These are phyloP conservation scores for Buphagus erythrorhynchus DNA, from an alignment of 2,797 vertebrate species.

Conservation along the genomic window DNA sequence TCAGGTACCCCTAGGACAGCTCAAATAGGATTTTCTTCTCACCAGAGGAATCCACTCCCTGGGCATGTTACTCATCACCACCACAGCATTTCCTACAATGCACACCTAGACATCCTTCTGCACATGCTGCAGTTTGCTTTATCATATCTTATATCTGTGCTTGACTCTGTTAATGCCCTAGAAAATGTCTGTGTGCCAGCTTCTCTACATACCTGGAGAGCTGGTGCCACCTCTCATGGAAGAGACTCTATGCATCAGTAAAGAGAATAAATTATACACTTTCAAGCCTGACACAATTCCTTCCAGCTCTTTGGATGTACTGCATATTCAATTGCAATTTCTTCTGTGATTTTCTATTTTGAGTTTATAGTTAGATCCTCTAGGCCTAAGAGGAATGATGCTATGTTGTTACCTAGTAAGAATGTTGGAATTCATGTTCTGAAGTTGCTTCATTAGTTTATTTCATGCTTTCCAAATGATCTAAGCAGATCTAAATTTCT, in stretches of 20 bases:
- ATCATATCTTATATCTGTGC: background rate
- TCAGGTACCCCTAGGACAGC: background rate
- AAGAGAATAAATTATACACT: conserved; percentile 47
- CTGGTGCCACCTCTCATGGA: background rate
- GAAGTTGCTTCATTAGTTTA: conserved; percentile 39
- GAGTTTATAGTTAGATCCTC: conserved; percentile 19
- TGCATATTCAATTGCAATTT: conserved; percentile 66
- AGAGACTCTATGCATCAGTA: background rate
- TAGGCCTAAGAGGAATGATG: background rate
- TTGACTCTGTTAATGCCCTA: background rate
- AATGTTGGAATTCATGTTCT: background rate
- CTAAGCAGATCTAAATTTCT: conserved; percentile 72
- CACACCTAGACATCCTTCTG: background rate
- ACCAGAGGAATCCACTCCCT: background rate
- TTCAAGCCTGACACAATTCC: background rate
- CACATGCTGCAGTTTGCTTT: background rate
- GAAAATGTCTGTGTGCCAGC: background rate
- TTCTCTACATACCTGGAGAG: background rate
- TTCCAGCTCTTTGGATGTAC: conserved; percentile 4
- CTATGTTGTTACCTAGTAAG: background rate
- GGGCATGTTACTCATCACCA: background rate
- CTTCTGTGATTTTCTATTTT: conserved; percentile 35
- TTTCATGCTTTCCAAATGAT: conserved; percentile 48
- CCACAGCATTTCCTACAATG: rapidly evolving
- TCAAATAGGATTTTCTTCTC: background rate